These are phyloP conservation scores for Heliconius himera DNA, from an alignment of 1,140 invertebrate species.

Conservation along the genomic window DNA sequence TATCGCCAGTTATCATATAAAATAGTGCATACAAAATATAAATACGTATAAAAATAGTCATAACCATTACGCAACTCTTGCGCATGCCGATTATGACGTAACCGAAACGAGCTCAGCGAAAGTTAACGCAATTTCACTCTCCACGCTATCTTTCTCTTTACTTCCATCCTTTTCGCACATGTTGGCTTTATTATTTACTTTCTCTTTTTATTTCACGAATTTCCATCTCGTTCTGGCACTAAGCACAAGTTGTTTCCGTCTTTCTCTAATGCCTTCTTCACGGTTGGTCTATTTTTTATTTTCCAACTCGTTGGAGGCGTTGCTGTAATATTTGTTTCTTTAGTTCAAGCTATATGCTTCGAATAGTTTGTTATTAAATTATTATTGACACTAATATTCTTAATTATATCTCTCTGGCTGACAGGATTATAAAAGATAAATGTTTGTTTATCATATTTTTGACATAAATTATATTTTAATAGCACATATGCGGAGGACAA, in stretches of 20 bases:
- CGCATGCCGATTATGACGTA: conserved; percentile 62
- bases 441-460: too few relatives aligned
- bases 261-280: conserved; percentile 58
- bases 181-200: conserved; percentile 29
- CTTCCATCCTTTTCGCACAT: conserved; percentile 51
- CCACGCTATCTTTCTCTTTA: conserved; percentile 66
- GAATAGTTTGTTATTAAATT: conserved; percentile 38
- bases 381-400: conserved; percentile 42
- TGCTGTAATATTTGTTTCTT: conserved; percentile 55
- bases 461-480: too few relatives aligned
- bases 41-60: conserved; percentile 47
- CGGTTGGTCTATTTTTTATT: conserved; percentile 62
- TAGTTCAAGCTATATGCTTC: conserved; percentile 16
- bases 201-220: conserved; percentile 50
- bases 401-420: conserved; percentile 38
- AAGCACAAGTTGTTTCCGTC: conserved; percentile 47
- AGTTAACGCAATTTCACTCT: conserved; percentile 77
- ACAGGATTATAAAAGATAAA: too few relatives aligned
- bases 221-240: conserved; percentile 48
- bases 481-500: too few relatives aligned
- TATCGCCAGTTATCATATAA: conserved; percentile 67
- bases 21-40: conserved; percentile 63
- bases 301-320: conserved; percentile 67
- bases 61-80: conserved; percentile 69
- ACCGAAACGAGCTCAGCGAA: conserved; percentile 77